Base-by-base conservation (phyloP, 2,888 invertebrate genomes). In the Papilio gigon region DNA sequence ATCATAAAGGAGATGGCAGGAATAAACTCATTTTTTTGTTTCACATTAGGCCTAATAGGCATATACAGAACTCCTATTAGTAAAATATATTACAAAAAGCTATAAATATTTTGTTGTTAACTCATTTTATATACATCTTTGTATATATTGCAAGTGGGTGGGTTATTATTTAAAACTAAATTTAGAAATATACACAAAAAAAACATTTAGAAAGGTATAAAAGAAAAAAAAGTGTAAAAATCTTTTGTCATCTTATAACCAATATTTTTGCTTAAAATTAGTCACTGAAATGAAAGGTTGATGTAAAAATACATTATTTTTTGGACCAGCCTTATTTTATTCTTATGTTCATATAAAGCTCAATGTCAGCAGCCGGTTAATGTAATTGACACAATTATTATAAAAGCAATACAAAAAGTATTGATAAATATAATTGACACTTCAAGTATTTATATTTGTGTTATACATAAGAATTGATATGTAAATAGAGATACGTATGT, bases 111-210 rank as follows among this genome's bases (percentile, higher is more conserved):
- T 20, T 62, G 53, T 25, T 64, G 27, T 25, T 40, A 11, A 42
- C 17, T 40, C 14, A 47, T 35, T 8, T 27, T 68, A 68, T 65
- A 44, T 58, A 50, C 25, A 69, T 68, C 67, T 73, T 71, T 67
- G 70, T 71, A 30, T 65, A 42, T 25, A n/a, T 11, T 22, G 9
- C 30, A 53, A 22, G 40, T 42, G 8, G 75, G 74, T 68, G 74
- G 67, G 33, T 74, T 25, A 33, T 74, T 71, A 56, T 75, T 60
- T 35, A 25, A 40, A 22, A n/a, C 53, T 53, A 53, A 53, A 27
- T 53, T 53, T 30, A 9, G n/a, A 53, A 53, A 53, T 53, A 53
- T 53, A n/a, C 53, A 53, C 53, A 53, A 50, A 53, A 22, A 25
- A 53, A 42, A 17, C 17, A n/a, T 17, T 27, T 17, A 47, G 22